phyloP scores from a whole-genome alignment of 2,888 invertebrate genomes.

The Hemithea aestivaria region DNA sequence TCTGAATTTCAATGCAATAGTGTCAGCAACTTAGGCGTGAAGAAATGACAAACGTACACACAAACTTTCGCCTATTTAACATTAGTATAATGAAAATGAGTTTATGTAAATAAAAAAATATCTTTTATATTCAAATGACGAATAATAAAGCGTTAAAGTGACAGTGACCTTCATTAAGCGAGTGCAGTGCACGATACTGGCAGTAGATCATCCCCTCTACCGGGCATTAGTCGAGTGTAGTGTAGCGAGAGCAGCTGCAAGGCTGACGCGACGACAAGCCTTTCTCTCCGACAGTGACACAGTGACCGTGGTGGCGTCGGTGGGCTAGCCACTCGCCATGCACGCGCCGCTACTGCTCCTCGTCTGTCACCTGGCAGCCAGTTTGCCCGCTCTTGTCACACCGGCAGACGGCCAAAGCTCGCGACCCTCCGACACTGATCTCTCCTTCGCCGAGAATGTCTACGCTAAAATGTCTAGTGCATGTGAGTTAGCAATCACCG shows the following conservation, averaged over 20 bases:
- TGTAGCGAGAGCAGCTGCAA: too few species aligned
- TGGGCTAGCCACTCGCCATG: slow-evolving; percentile 61
- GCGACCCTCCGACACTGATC: slow-evolving; percentile 32
- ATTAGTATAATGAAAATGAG: too few species aligned
- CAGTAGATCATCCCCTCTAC: slow-evolving; percentile 65
- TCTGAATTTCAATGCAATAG: too few species aligned
- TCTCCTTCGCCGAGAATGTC: slow-evolving; percentile 63
- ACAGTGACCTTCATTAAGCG: slow-evolving; percentile 40
- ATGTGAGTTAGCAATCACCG: slow-evolving; percentile 57
- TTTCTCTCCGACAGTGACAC: slow-evolving; percentile 74
- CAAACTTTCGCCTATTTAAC: too few species aligned
- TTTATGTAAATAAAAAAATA: too few species aligned
- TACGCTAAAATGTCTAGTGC: slow-evolving; percentile 66
- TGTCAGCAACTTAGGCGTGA: too few species aligned
- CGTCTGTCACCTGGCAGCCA: slow-evolving; percentile 32
- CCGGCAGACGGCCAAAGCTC: slow-evolving; percentile 19
- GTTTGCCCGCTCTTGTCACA: slow-evolving; percentile 28
- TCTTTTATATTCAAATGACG: too few species aligned
- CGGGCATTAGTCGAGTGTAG: slow-evolving; percentile 30
- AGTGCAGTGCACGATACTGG: slow-evolving; percentile 45
- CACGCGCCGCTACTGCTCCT: slow-evolving; percentile 41
- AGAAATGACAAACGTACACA: too few species aligned
- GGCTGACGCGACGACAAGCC: slow-evolving; percentile 30
- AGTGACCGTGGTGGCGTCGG: slow-evolving; percentile 67
- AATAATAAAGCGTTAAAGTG: slow-evolving; percentile 22